Percentiles rank a stretch among this genome's conserved stretches.
Conservation (phyloP, 2,797 vertebrate species). For the Channa striata region DNA sequence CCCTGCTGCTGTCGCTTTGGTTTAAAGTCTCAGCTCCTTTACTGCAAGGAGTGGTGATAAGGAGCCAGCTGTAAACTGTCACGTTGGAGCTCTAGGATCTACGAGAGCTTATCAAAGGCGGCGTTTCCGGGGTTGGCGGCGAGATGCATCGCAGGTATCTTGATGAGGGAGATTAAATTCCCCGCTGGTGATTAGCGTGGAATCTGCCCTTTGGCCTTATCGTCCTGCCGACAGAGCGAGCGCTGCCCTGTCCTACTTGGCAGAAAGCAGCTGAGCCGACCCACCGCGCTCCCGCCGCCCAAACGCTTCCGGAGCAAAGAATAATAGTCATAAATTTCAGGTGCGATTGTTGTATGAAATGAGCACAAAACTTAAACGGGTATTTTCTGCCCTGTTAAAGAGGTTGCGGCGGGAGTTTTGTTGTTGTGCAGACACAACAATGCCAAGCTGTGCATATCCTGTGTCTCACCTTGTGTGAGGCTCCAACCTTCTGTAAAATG, state of each 20-base stretch:
- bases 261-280: slow-evolving; percentile 37
- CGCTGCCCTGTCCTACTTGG: slow-evolving; percentile 65
- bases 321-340: not conserved
- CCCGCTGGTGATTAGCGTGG: slow-evolving; percentile 60
- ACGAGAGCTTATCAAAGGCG: slow-evolving; percentile 32
- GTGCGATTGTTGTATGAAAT: no score
- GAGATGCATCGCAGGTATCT: slow-evolving; percentile 75
- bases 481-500: not conserved
- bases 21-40: slow-evolving; percentile 57
- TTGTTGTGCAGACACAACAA: no score
- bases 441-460: no score
- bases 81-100: slow-evolving; percentile 47
- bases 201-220: slow-evolving; percentile 74
- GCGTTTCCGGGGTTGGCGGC: slow-evolving; percentile 67
- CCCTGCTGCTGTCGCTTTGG: slow-evolving; percentile 57
- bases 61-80: slow-evolving; percentile 44
- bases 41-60: slow-evolving; percentile 54
- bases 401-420: no score
- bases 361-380: no score
- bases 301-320: not conserved
- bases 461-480: no score
- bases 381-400: no score
- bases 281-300: not conserved
- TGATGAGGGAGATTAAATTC: slow-evolving; percentile 73
- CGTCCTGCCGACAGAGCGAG: slow-evolving; percentile 48